phyloP scores from a whole-genome alignment of 92 coral and sea anemone species.

The Diadumene lineata region DNA sequence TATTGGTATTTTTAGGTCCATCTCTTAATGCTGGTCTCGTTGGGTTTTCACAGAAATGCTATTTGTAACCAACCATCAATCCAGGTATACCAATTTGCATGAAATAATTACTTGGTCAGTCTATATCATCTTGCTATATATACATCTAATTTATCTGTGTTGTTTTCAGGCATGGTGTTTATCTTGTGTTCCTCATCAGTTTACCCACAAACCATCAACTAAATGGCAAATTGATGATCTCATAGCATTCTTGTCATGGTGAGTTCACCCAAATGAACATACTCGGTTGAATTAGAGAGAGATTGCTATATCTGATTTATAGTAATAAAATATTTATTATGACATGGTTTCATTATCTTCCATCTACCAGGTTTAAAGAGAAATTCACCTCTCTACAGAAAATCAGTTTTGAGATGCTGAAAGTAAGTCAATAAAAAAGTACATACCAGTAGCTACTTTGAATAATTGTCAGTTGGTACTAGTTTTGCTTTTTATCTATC shows the following conservation, averaged over 20 bases:
- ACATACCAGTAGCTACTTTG: too few relatives aligned
- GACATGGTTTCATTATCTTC: background rate
- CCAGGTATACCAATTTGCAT: constrained; percentile 53
- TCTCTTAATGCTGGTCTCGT: constrained; percentile 71
- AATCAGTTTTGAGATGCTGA: constrained; percentile 1
- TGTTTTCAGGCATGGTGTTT: constrained; percentile 25
- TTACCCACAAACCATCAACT: constrained; percentile 28
- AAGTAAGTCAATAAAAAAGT: constrained; percentile 16
- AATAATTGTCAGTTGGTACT: too few relatives aligned
- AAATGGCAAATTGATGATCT: constrained; percentile 74
- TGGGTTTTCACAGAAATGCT: constrained; percentile 70
- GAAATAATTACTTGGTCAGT: background rate
- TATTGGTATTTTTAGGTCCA: constrained; percentile 58
- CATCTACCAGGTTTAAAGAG: constrained; percentile 27
- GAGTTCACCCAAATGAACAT: too few relatives aligned
- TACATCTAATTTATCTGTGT: background rate
- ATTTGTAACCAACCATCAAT: constrained; percentile 66
- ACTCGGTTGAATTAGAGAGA: too few relatives aligned
- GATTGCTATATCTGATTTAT: too few relatives aligned
- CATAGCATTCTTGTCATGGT: constrained; percentile 75
- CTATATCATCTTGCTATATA: background rate
- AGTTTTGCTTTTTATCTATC: too few relatives aligned
- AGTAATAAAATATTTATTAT: too few relatives aligned
- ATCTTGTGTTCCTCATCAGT: constrained; percentile 46
- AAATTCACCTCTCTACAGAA: constrained; percentile 24